These are phyloP conservation scores for Caenorhabditis panamensis DNA, from an alignment of 2,888 invertebrate species.

Conservation along the genomic window DNA sequence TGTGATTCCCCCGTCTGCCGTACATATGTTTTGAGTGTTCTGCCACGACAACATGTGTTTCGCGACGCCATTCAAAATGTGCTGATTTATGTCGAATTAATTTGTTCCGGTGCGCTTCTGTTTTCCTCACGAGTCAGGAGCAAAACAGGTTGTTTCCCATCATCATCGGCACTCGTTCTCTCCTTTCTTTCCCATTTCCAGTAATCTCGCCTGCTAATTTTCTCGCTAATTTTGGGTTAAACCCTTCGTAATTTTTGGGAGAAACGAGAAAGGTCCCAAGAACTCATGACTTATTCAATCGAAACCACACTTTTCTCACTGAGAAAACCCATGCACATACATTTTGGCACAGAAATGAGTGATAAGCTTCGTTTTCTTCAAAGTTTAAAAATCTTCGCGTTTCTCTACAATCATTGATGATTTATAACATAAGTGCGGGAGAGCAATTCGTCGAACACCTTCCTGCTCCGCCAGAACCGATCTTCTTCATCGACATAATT, in stretches of 20 bases:
- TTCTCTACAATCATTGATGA: slow-evolving; percentile 6
- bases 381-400: not conserved
- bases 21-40: slow-evolving; percentile 53
- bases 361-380: slow-evolving; percentile 30
- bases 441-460: slow-evolving; percentile 52
- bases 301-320: slow-evolving; percentile 36
- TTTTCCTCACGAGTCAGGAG: slow-evolving; percentile 18
- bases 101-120: slow-evolving; percentile 39
- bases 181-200: not conserved
- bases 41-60: slow-evolving; percentile 50
- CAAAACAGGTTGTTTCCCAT: slow-evolving; percentile 9
- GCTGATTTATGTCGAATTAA: slow-evolving; percentile 61
- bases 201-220: not conserved
- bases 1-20: slow-evolving; percentile 35
- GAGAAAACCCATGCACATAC: slow-evolving; percentile 10
- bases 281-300: slow-evolving; percentile 58
- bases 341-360: slow-evolving; percentile 12
- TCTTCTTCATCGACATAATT: slow-evolving; percentile 42
- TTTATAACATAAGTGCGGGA: slow-evolving; percentile 38
- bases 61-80: slow-evolving; percentile 46
- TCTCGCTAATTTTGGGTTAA: not conserved
- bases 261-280: slow-evolving; percentile 23
- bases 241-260: slow-evolving; percentile 37
- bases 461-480: slow-evolving; percentile 9
- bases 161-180: not conserved